These are phyloP conservation scores for Cepaea nemoralis DNA, from an alignment of 1,140 invertebrate species.

Conservation along the genomic window DNA sequence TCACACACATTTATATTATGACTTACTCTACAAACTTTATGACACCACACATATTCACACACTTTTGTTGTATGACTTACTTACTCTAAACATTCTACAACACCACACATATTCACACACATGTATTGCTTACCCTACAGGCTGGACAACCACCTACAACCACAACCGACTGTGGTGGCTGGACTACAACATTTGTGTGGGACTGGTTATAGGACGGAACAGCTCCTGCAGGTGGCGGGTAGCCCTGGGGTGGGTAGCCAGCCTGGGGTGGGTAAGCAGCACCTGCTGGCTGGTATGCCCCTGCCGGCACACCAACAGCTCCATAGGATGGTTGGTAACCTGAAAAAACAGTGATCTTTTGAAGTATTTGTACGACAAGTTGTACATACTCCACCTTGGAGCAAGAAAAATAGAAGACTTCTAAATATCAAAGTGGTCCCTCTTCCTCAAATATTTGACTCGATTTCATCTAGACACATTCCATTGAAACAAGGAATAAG, in stretches of 20 bases:
- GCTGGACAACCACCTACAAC: constrained; percentile 85
- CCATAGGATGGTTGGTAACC: constrained; percentile 28
- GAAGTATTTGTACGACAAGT: too few species aligned
- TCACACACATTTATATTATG: too few species aligned
- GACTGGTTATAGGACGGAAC: constrained; percentile 41
- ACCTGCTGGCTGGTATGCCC: constrained; percentile 15
- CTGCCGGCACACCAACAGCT: constrained; percentile 23
- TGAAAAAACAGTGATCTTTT: neutral
- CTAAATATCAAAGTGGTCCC: too few species aligned
- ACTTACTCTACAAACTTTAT: too few species aligned
- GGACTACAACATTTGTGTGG: constrained; percentile 52
- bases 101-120: neutral
- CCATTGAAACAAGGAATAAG: too few species aligned
- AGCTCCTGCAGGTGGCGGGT: constrained; percentile 42
- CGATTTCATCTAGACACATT: too few species aligned
- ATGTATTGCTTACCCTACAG: constrained; percentile 77
- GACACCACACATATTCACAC: too few species aligned
- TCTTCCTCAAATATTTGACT: too few species aligned
- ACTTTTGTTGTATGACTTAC: too few species aligned
- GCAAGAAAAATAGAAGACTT: too few species aligned
- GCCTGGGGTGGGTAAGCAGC: constrained; percentile 24
- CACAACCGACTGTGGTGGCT: constrained; percentile 77
- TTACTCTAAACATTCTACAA: neutral
- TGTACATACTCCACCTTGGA: too few species aligned
- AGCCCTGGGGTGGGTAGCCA: neutral